Evolutionary conservation across 2,888 invertebrate genomes (phyloP), one percentile per base, ranked within the genome.

Genomic region (Cremastinae sp.): DNA sequence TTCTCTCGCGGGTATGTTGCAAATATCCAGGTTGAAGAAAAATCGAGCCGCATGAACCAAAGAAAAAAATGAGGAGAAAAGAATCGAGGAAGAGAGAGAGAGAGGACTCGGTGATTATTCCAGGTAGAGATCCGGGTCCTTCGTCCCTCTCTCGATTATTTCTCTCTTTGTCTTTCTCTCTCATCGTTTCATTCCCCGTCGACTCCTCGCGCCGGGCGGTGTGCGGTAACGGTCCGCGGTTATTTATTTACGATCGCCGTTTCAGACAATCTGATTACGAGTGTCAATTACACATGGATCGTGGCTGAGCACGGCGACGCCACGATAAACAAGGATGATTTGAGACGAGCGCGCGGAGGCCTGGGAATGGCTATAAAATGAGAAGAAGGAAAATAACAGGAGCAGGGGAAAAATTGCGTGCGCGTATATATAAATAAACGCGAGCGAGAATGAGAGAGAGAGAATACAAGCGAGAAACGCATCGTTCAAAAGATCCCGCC

Each of bases 321-420:
- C 65, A 53, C 70, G 70, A 75, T 75, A 71, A 75, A 75, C 75
- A 75, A 75, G 66, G 75, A 71, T 75, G 65, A 75, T 75, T 75
- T 75, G 75, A 71, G 74, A 47, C 75, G 65, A 75, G 75, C 71
- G 28, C n/a, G n/a, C n/a, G n/a, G n/a, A n/a, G n/a, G n/a, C 28
- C 28, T 28, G 28, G 28, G 28, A 28, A 28, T 5, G 2, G 28
- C 28, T 5, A 5, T 28, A 5, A 66, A 71, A 75, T 14, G 43
- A 51, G 35, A 37, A 35, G 37, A 62, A 18, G 58, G 22, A 28
- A 35, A n/a, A 55, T 22, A 16, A 58, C 41, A 20, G 1, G 20
- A 18, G 18, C 4, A n/a, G 10, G 49, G 20, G 49, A 53, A 2
- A 53, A 12, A 28, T 22, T n/a, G 53, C n/a, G 28, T 49, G 49